Evolutionary conservation across 2,888 invertebrate species (phyloP).

Genomic region (Euphydryas editha): DNA sequence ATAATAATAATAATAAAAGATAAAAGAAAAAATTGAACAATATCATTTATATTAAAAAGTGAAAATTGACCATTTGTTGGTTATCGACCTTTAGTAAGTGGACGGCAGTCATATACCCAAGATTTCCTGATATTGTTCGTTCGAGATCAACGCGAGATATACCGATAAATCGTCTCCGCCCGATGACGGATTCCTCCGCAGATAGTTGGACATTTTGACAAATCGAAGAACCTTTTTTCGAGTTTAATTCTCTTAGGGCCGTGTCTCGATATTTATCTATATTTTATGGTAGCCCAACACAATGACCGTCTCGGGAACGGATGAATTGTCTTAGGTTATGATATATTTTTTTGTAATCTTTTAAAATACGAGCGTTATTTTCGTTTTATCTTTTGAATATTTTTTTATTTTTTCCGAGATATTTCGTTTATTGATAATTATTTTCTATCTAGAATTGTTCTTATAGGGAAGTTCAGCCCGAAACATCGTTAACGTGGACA

Average conservation of each 20-base stretch:
- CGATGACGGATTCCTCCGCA: conserved; percentile 76
- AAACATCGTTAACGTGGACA: too few relatives aligned
- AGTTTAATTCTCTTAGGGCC: conserved; percentile 62
- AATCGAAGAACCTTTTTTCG: conserved; percentile 74
- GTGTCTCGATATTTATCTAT: conserved; percentile 66
- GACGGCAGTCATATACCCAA: conserved; percentile 14
- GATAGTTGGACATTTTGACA: conserved; percentile 80
- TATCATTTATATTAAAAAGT: too few relatives aligned
- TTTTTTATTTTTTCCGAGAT: background rate
- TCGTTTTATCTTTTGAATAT: background rate
- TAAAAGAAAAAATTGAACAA: too few relatives aligned
- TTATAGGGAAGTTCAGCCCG: too few relatives aligned
- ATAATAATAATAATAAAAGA: too few relatives aligned
- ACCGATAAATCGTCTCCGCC: conserved; percentile 65
- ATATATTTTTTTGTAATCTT: conserved; percentile 13
- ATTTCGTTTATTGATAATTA: too few relatives aligned
- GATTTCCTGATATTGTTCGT: conserved; percentile 54
- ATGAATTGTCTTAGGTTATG: conserved; percentile 23
- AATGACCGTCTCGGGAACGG: conserved; percentile 40
- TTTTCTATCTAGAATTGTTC: too few relatives aligned
- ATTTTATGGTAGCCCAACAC: conserved; percentile 46
- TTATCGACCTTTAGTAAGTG: too few relatives aligned
- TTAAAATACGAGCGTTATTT: background rate
- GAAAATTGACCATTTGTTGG: too few relatives aligned
- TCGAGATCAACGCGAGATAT: conserved; percentile 70